These are phyloP conservation scores for Acromyrmex charruanus DNA, from an alignment of 1,140 invertebrate species.

Conservation along the genomic window DNA sequence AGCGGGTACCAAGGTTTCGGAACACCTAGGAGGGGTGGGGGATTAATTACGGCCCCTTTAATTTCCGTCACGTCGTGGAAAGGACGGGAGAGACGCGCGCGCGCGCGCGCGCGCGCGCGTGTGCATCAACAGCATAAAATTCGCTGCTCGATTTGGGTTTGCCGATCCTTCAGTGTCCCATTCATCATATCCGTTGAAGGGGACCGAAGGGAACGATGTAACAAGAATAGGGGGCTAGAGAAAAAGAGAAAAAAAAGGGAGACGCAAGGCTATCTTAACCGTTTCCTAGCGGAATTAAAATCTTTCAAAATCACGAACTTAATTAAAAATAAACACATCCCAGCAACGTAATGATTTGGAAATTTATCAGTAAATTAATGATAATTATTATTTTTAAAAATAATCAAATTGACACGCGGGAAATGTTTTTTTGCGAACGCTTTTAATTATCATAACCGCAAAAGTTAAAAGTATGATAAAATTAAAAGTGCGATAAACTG, in stretches of 20 bases:
- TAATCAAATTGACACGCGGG: background rate
- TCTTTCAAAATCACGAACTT: constrained; percentile 7
- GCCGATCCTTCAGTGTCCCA: constrained; percentile 58
- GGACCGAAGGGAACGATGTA: constrained; percentile 9
- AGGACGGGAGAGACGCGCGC: background rate
- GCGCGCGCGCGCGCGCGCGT: background rate
- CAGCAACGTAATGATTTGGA: background rate
- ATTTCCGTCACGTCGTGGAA: constrained; percentile 55
- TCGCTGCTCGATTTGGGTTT: constrained; percentile 49
- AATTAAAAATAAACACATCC: constrained; percentile 42
- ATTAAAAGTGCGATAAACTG: no score
- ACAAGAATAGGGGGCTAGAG: no score
- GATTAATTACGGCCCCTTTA: constrained; percentile 59
- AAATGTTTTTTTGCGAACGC: background rate
- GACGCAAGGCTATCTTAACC: background rate
- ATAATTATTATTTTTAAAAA: background rate
- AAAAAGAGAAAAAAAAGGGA: background rate
- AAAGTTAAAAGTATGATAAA: background rate
- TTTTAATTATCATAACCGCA: background rate
- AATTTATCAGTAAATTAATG: constrained; percentile 2
- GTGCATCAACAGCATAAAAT: constrained; percentile 30
- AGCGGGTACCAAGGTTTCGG: constrained; percentile 48
- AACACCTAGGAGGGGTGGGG: constrained; percentile 1
- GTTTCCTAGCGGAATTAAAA: constrained; percentile 19
- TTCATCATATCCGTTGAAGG: constrained; percentile 43